phyloP scores from a whole-genome alignment of 2,888 invertebrate species.

The Hemistola chrysoprasaria region DNA sequence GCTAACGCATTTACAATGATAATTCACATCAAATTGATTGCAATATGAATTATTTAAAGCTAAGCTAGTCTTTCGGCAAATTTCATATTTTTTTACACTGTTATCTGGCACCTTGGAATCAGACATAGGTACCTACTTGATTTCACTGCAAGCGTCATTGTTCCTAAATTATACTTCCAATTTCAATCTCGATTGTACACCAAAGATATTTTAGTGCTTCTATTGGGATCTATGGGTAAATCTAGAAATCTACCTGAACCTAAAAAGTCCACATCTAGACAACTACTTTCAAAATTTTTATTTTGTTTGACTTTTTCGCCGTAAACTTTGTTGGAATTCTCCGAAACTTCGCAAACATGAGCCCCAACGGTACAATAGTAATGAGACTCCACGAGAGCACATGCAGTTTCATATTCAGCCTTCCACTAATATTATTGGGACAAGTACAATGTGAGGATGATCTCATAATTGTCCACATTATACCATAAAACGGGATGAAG shows the following conservation, averaged over 20 bases:
- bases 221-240: background rate
- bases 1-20: too few relatives aligned
- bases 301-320: background rate
- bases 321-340: constrained; percentile 13
- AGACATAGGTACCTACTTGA: too few relatives aligned
- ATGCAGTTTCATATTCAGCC: constrained; percentile 43
- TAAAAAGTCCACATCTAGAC: background rate
- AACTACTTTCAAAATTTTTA: background rate
- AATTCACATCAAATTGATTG: too few relatives aligned
- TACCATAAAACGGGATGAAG: too few relatives aligned
- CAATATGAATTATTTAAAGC: too few relatives aligned
- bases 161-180: too few relatives aligned
- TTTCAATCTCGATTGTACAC: too few relatives aligned
- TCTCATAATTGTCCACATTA: too few relatives aligned
- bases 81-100: too few relatives aligned
- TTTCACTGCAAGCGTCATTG: too few relatives aligned
- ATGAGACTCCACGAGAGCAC: constrained; percentile 31
- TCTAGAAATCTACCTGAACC: constrained; percentile 4
- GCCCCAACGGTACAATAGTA: constrained; percentile 7
- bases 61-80: too few relatives aligned
- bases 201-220: background rate
- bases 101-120: too few relatives aligned
- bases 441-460: constrained; percentile 39
- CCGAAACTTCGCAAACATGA: constrained; percentile 22
- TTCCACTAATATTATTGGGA: constrained; percentile 48